Evolutionary conservation across 2,888 invertebrate species (phyloP).

Genomic region (Villa cingulata): DNA sequence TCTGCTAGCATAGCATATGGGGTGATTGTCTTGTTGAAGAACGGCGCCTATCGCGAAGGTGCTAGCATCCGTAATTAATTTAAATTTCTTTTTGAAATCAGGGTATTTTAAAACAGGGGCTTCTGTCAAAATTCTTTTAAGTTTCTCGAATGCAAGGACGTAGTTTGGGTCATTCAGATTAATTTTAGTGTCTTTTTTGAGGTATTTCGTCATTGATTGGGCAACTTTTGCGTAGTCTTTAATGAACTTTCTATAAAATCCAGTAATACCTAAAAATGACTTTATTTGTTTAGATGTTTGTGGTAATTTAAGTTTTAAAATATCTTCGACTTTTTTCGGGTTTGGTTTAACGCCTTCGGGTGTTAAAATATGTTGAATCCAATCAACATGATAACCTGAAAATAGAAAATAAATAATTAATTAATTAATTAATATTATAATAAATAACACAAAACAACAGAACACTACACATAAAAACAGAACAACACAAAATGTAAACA

Average conservation of each 20-base stretch:
- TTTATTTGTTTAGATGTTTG: constrained; percentile 6
- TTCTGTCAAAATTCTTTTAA: constrained; percentile 6
- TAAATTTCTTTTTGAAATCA: constrained; percentile 7
- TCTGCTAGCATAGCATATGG: constrained; percentile 2
- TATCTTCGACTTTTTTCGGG: constrained; percentile 6
- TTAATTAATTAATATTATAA: too few relatives aligned
- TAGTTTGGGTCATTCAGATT: constrained; percentile 15
- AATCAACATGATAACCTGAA: too few relatives aligned
- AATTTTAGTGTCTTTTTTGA: constrained; percentile 4
- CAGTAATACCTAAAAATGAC: constrained; percentile 9
- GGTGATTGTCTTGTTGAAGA: constrained; percentile 4
- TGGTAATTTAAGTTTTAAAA: constrained; percentile 5
- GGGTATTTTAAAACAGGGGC: constrained; percentile 7
- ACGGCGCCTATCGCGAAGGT: constrained; percentile 7
- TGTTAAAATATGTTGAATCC: too few relatives aligned
- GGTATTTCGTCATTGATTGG: constrained; percentile 2
- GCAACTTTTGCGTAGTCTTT: constrained; percentile 8
- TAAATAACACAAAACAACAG: too few relatives aligned
- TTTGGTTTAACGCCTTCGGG: constrained; percentile 6
- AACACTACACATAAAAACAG: too few relatives aligned
- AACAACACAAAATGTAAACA: too few relatives aligned
- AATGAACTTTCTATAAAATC: constrained; percentile 8
- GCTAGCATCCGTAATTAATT: constrained; percentile 4
- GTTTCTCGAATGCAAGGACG: constrained; percentile 7
- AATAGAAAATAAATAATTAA: too few relatives aligned